Evolutionary conservation across 1,140 invertebrate species (phyloP).

Genomic region (Forficula auricularia): DNA sequence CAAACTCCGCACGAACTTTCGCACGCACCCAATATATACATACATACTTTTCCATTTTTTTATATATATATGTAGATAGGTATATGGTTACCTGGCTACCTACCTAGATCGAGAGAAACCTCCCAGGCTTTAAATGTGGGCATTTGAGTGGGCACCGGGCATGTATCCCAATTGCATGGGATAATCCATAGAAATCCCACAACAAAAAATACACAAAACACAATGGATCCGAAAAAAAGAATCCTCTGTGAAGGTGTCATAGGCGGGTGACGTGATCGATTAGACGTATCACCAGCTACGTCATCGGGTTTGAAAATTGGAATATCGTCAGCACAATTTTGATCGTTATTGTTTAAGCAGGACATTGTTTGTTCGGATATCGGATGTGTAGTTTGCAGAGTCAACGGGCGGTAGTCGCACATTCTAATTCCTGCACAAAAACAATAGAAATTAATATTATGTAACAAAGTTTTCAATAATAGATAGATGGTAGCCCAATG

Average conservation of each 20-base stretch:
- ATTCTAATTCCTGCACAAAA: conserved; percentile 8
- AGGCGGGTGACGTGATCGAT: conserved; percentile 22
- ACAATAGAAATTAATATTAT: no score
- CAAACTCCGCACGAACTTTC: no score
- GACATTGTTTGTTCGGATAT: conserved; percentile 5
- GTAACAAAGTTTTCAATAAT: no score
- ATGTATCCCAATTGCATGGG: conserved; percentile 48
- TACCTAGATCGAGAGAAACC: conserved; percentile 44
- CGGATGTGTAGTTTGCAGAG: conserved; percentile 1
- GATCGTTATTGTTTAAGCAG: background rate
- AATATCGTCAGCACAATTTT: conserved; percentile 4
- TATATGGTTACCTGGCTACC: no score
- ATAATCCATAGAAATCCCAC: conserved; percentile 54
- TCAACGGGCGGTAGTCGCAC: conserved; percentile 9
- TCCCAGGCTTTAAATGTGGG: conserved; percentile 43
- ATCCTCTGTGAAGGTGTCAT: conserved; percentile 45
- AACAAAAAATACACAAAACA: conserved; percentile 48
- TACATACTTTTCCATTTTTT: no score
- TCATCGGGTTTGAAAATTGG: conserved; percentile 7
- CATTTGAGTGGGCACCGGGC: conserved; percentile 30
- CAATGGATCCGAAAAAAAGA: conserved; percentile 45
- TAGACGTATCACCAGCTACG: background rate
- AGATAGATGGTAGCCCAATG: no score
- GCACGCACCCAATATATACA: no score
- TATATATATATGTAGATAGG: no score